Evolutionary conservation across 1,140 invertebrate genomes (phyloP), one percentile per base, ranked within the genome.

Genomic region (Drosophila mayri): DNA sequence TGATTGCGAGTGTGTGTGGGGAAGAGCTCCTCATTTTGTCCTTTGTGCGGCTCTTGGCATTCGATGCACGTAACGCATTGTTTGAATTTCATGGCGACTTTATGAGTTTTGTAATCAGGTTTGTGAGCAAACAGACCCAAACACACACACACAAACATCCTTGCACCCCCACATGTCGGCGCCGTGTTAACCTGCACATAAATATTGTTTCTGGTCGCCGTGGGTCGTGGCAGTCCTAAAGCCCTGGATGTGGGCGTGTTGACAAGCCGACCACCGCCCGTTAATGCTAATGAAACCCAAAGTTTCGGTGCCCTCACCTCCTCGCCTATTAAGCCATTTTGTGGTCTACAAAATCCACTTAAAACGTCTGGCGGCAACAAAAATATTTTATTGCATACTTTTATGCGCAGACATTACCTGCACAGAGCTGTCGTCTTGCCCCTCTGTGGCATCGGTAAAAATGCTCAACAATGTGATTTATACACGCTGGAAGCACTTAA

Each of bases 21-120:
- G 44, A 18, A 14, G 66, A 44, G 58, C 74, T 49, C 22, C 68
- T 59, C 73, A 38, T 71, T 59, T 77, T 81, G 79, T 73, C 79
- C 80, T 63, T 67, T 49, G 63, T 57, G 55, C 41, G 49, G 54
- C 43, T 71, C 64, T 88, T 84, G 54, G 78, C 44, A 90, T 79
- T 79, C 85, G 66, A 76, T 90, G 86, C 85, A 90, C 85, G 85
- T 90, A 90, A 73, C 81, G 86, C 85, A 90, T 90, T 90, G 85
- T 90, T 90, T 90, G 85, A 90, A 90, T 90, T 90, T 90, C 86
- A 90, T 90, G 86, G 86, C 81, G 85, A 90, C 85, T 90, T 90
- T 90, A 90, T 90, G 85, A 90, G 85, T 90, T 90, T 90, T 85
- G 85, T 90, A 90, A 90, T 90, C 85, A 81, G 82, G 81, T 85